These are phyloP conservation scores for Pampusana beccarii DNA, from an alignment of 2,113 vertebrate genomes.

Conservation along the genomic window DNA sequence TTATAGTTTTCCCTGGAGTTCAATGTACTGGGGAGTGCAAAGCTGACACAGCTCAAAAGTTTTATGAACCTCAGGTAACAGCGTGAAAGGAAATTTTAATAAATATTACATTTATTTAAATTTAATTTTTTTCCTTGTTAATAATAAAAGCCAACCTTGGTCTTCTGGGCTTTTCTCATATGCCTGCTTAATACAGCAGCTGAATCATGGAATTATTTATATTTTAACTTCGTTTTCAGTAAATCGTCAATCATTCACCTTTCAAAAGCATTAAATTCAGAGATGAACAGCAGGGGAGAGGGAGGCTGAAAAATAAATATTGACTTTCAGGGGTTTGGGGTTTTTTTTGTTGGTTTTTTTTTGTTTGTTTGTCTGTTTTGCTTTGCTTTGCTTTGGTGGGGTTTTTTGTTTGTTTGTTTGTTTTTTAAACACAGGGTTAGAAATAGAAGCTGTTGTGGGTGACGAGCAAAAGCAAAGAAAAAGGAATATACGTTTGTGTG, in stretches of 20 bases:
- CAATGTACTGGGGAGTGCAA: slow-evolving; percentile 52
- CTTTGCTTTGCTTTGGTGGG: no score
- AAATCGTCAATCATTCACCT: slow-evolving; percentile 61
- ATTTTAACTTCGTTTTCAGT: slow-evolving; percentile 58
- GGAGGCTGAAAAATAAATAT: slow-evolving; percentile 51
- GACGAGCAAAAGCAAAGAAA: not conserved
- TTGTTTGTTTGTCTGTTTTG: not conserved
- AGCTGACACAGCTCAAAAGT: slow-evolving; percentile 69
- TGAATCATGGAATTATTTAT: slow-evolving; percentile 52
- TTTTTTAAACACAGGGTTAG: slow-evolving; percentile 24
- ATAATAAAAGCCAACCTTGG: slow-evolving; percentile 69
- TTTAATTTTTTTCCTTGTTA: slow-evolving; percentile 74
- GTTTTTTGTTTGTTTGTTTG: not conserved
- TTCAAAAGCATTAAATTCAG: slow-evolving; percentile 59
- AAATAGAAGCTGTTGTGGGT: not conserved
- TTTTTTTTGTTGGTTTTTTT: not conserved
- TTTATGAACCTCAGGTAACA: slow-evolving; percentile 72
- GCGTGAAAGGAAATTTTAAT: slow-evolving; percentile 74
- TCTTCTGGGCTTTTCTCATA: slow-evolving; percentile 61
- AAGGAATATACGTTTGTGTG: not conserved
- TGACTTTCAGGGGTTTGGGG: slow-evolving; percentile 44
- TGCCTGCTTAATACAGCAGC: slow-evolving; percentile 48
- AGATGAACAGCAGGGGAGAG: slow-evolving; percentile 15
- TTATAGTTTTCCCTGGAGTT: slow-evolving; percentile 66
- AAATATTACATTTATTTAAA: slow-evolving; percentile 75